phyloP scores from a whole-genome alignment of 2,888 invertebrate species.

The Cataglyphis cursor region DNA sequence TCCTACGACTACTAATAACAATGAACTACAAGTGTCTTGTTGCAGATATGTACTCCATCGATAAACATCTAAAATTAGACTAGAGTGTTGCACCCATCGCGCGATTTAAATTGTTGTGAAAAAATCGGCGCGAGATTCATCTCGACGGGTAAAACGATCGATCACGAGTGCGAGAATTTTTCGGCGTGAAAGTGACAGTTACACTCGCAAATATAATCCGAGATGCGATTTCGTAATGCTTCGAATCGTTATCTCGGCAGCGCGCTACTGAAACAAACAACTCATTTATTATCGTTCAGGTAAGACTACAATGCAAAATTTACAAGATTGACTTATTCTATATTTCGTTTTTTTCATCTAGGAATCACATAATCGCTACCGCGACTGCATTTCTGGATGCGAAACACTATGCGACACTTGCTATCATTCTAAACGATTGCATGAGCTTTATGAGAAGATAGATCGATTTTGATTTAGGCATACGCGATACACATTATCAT shows the following conservation, averaged over 20 bases:
- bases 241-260: background rate
- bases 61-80: slow-evolving; percentile 62
- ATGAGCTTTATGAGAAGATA: background rate
- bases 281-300: background rate
- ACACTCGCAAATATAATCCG: background rate
- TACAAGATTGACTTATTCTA: background rate
- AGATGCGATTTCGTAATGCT: background rate
- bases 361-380: background rate
- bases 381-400: background rate
- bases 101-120: background rate
- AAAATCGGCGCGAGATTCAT: background rate
- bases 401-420: background rate
- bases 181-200: background rate
- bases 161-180: background rate
- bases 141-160: background rate
- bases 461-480: slow-evolving; percentile 5
- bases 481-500: background rate
- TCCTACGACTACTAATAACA: background rate
- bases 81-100: slow-evolving; percentile 19
- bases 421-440: background rate
- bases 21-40: slow-evolving; percentile 67
- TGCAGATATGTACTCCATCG: slow-evolving; percentile 72
- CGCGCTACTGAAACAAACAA: background rate
- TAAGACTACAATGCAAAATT: background rate
- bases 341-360: background rate